Conservation (phyloP, 2,888 invertebrate genomes). For the Coelogynopora nodosa region DNA sequence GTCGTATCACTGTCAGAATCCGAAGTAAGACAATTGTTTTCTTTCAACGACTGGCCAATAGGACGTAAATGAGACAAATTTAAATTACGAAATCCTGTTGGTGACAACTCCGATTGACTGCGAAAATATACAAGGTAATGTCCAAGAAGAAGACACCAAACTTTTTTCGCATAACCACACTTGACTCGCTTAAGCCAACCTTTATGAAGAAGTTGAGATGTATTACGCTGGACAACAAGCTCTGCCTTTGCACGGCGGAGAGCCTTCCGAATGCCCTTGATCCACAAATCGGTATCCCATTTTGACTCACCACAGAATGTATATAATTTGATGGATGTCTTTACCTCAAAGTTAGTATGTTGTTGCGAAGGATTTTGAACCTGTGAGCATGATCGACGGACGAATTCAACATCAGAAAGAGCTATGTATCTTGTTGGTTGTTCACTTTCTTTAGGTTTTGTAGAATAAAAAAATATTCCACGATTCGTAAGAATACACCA, state of each 20-base stretch:
- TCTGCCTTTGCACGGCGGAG: constrained; percentile 43
- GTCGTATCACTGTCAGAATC: constrained; percentile 32
- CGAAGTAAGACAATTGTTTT: constrained; percentile 16
- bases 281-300: constrained; percentile 35
- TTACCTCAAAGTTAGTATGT: neutral
- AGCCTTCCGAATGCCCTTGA: constrained; percentile 32
- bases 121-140: constrained; percentile 43
- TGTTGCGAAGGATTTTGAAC: neutral
- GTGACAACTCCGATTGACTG: constrained; percentile 32
- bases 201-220: constrained; percentile 39
- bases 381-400: neutral
- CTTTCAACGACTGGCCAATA: neutral
- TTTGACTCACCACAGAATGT: constrained; percentile 34
- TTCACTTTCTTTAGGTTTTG: constrained; percentile 38
- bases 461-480: constrained; percentile 44
- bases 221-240: constrained; percentile 27
- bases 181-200: constrained; percentile 46
- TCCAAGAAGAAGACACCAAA: constrained; percentile 42
- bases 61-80: neutral
- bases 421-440: constrained; percentile 41
- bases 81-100: constrained; percentile 39
- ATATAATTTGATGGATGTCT: neutral
- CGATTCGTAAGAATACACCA: constrained; percentile 46
- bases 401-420: neutral
- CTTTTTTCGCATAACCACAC: constrained; percentile 43